Conservation (phyloP, 2,888 invertebrate species). For the Sesia bembeciformis region DNA sequence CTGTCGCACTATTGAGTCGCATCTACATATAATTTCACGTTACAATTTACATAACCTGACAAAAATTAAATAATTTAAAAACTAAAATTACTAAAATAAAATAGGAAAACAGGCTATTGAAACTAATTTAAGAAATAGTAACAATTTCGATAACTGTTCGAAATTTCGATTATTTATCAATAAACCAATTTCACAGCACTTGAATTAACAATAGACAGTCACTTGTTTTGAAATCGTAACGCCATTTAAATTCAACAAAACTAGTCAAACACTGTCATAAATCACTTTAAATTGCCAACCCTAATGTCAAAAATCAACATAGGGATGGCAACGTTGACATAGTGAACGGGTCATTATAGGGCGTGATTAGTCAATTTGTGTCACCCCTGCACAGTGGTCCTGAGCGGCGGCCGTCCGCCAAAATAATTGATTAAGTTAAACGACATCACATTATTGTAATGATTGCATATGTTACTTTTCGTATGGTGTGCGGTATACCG, state of each 20-base stretch:
- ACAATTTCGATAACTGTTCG: too few species aligned
- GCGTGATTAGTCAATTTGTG: constrained; percentile 61
- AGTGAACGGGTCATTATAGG: constrained; percentile 37
- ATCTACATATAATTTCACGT: too few species aligned
- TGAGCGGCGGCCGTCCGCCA: constrained; percentile 19
- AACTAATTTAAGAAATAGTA: too few species aligned
- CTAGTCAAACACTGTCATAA: constrained; percentile 42
- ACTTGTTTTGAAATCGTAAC: neutral
- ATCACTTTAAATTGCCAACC: constrained; percentile 37
- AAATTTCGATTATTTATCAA: too few species aligned
- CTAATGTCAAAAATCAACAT: constrained; percentile 46
- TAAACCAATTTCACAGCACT: neutral
- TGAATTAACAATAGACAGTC: neutral
- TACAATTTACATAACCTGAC: too few species aligned
- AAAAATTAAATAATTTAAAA: too few species aligned
- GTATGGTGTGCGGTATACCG: neutral
- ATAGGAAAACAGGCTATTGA: too few species aligned
- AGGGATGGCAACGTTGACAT: constrained; percentile 38
- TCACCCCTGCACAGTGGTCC: constrained; percentile 31
- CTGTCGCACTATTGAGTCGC: too few species aligned
- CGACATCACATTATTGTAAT: constrained; percentile 60
- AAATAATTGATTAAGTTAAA: constrained; percentile 68
- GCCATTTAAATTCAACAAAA: constrained; percentile 19
- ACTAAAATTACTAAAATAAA: too few species aligned
- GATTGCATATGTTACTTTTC: constrained; percentile 59